Evolutionary conservation across 2,888 invertebrate species (phyloP), one percentile per base, ranked within the genome.

Genomic region (Melitaea athalia): DNA sequence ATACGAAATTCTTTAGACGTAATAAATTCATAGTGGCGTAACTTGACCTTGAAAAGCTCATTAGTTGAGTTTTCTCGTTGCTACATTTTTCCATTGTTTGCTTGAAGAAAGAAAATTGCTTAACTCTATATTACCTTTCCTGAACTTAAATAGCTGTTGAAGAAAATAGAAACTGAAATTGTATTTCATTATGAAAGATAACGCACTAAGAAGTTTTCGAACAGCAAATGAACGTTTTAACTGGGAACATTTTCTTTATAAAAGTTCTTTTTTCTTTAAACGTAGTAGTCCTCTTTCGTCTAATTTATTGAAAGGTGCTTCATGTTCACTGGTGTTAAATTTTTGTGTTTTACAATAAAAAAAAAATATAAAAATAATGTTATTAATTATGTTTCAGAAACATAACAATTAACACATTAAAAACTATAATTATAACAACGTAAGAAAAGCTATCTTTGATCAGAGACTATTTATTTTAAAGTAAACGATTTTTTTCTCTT

Each of bases 41-140:
- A 17, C 38, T 24, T 50, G 53, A 24, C 71, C 64, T 67, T 60
- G 67, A 60, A 60, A 60, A 63, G 45, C 45, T 69, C 49, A 69
- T 72, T 72, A 66, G 53, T 55, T 17, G 60, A 50, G 50, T 64
- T 64, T 52, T 55, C 33, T 47, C 57, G 57, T 6, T 57, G 38
- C 53, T 50, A 66, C 53, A 52, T 17, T 59, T 52, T 61, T 66
- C 42, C 57, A 52, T 70, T 65, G 65, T 70, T 65, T 52, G 49
- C 31, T 45, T n/a, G 33, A 64, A 65, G 59, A 62, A 70, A 38
- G 60, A 49, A 64, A 69, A 62, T 33, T 14, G 43, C 62, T 57
- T 42, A 62, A 31, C 42, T 57, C 24, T 67, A 63, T 68, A 63
- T 64, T 55, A 66, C 59, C 63, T 64, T 53, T 55, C 66, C 49